phyloP scores from a whole-genome alignment of 1,140 invertebrate species.

The Cephus cinctus region DNA sequence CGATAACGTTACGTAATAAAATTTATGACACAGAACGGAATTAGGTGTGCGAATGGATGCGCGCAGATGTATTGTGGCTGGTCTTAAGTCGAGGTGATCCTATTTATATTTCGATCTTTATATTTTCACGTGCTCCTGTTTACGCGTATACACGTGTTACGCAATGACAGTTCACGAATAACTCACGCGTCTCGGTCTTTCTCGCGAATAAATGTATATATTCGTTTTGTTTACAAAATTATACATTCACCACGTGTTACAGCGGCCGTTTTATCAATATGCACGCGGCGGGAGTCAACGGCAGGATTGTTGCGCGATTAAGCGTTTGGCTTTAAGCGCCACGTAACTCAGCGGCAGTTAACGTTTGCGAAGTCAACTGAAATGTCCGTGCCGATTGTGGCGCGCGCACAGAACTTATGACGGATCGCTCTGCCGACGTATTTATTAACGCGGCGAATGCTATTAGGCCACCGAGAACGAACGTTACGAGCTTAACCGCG shows the following conservation, averaged over 20 bases:
- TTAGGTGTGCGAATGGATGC: too few species aligned
- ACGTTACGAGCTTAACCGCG: conserved; percentile 27
- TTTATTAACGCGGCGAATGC: conserved; percentile 39
- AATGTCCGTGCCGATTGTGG: background rate
- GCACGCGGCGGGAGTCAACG: conserved; percentile 14
- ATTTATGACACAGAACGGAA: too few species aligned
- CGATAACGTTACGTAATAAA: too few species aligned
- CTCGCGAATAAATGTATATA: too few species aligned
- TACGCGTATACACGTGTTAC: too few species aligned
- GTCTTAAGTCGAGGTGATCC: too few species aligned
- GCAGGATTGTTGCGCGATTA: conserved; percentile 38
- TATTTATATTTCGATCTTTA: too few species aligned
- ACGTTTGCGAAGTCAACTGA: conserved; percentile 7
- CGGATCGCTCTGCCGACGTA: conserved; percentile 32
- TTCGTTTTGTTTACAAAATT: too few species aligned
- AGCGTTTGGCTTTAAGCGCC: conserved; percentile 32
- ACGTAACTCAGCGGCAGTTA: conserved; percentile 30
- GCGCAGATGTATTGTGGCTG: too few species aligned
- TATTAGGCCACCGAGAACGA: conserved; percentile 42
- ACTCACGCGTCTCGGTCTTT: conserved; percentile 18
- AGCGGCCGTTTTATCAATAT: conserved; percentile 34
- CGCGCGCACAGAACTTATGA: conserved; percentile 31
- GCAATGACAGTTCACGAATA: too few species aligned
- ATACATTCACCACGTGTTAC: conserved; percentile 29
- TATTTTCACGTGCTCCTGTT: too few species aligned